These are phyloP conservation scores for Tangara arthus DNA, from an alignment of 2,797 vertebrate species.

Conservation along the genomic window DNA sequence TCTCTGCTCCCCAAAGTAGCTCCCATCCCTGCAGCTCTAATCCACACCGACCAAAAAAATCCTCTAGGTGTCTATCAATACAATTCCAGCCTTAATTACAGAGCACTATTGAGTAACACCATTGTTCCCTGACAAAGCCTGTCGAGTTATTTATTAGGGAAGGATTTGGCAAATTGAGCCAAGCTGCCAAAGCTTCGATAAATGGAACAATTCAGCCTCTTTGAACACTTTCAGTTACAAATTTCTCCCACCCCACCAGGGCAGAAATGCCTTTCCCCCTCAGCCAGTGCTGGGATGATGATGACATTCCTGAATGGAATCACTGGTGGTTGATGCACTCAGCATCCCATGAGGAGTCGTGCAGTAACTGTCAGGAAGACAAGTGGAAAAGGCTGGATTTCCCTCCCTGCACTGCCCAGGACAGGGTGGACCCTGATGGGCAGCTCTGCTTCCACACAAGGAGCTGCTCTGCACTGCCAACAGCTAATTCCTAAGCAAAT, in stretches of 20 bases:
- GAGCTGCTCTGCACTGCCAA: conserved; percentile 44
- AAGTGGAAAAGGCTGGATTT: neutral
- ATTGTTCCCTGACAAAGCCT: neutral
- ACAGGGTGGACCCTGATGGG: neutral
- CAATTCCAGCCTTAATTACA: conserved; percentile 9
- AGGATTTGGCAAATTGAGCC: neutral
- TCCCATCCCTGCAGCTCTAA: neutral
- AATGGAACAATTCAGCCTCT: neutral
- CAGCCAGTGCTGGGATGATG: neutral
- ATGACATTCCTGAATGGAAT: neutral
- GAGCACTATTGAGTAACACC: neutral
- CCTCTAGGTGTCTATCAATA: neutral
- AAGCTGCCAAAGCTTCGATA: conserved; percentile 18
- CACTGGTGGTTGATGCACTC: neutral
- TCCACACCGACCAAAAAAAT: neutral
- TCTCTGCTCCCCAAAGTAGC: neutral
- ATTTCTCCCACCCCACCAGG: neutral
- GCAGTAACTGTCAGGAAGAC: neutral
- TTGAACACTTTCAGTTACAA: neutral
- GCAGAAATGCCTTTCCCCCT: neutral
- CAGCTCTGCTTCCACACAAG: neutral
- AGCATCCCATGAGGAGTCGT: neutral
- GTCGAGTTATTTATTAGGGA: neutral
- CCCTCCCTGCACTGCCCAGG: neutral
- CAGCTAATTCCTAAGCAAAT: conserved; percentile 80